Percentiles rank a stretch among this genome's conserved stretches.
phyloP scores from a whole-genome alignment of 2,797 vertebrate genomes.

The Cossypha caffra region DNA sequence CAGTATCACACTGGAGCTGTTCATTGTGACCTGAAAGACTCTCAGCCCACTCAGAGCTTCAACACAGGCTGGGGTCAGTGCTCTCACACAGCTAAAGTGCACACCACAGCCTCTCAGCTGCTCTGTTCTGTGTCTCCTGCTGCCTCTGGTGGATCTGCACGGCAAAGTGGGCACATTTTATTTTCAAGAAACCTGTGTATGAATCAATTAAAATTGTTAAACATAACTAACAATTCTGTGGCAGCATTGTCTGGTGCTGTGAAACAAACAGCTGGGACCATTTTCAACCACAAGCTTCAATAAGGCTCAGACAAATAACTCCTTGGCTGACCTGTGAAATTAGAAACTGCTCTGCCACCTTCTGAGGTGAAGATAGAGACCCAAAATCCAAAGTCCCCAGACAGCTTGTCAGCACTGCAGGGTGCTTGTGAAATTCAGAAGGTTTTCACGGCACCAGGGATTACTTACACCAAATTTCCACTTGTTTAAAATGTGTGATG shows the following conservation, averaged over 20 bases:
- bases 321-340: neutral
- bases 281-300: neutral
- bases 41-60: neutral
- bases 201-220: neutral
- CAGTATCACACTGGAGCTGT: neutral
- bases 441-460: neutral
- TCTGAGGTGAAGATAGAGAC: neutral
- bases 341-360: neutral
- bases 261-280: neutral
- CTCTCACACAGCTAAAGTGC: rapidly evolving
- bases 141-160: rapidly evolving
- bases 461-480: neutral
- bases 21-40: neutral
- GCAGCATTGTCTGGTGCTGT: neutral
- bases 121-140: neutral
- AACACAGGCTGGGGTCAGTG: neutral
- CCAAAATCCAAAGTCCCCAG: neutral
- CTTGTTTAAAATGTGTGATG: neutral
- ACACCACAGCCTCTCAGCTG: neutral
- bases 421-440: neutral
- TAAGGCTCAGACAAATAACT: neutral
- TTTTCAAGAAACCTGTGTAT: neutral
- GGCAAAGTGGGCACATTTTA: rapidly evolving
- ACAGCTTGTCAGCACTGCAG: neutral
- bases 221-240: neutral